A percentile compares a stretch with the other conserved stretches of the same genome.
These are phyloP conservation scores for Leptocoma aspasia DNA, from an alignment of 2,113 vertebrate species.

Conservation along the genomic window DNA sequence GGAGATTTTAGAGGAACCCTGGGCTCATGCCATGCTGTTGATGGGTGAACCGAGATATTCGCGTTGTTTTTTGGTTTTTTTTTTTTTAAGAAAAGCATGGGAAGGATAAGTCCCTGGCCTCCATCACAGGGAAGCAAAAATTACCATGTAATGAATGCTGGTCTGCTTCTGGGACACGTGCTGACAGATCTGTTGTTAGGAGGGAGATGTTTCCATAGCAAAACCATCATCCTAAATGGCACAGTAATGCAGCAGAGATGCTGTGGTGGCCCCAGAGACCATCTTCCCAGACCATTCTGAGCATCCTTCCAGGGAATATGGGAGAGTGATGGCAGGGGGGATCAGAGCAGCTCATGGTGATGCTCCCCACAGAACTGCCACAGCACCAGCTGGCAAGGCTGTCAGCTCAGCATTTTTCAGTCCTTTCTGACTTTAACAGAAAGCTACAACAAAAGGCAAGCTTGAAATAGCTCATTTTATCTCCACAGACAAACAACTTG, in stretches of 20 bases:
- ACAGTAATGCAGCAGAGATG: not conserved
- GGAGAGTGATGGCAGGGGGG: fast-evolving
- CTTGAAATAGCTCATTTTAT: conserved; percentile 20
- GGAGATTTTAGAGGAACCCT: not conserved
- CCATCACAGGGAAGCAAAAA: not conserved
- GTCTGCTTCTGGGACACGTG: not conserved
- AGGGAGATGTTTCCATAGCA: conserved; percentile 46
- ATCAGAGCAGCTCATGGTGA: not conserved
- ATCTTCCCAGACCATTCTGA: not conserved
- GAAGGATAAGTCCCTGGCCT: not conserved
- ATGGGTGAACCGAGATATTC: not conserved
- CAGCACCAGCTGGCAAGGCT: not conserved
- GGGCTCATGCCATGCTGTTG: not conserved
- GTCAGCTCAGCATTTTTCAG: not conserved
- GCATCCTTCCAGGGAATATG: not conserved
- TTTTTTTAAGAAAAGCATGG: not conserved
- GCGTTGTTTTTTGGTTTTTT: fast-evolving
- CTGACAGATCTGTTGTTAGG: not conserved
- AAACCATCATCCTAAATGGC: not conserved
- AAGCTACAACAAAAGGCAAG: not conserved
- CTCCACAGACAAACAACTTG: conserved; percentile 24
- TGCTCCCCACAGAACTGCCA: not conserved
- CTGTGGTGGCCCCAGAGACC: not conserved
- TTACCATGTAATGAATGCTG: not conserved
- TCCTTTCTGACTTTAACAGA: not conserved